Base-by-base conservation (phyloP, 2,797 vertebrate genomes). In the Ambastaia sidthimunki region DNA sequence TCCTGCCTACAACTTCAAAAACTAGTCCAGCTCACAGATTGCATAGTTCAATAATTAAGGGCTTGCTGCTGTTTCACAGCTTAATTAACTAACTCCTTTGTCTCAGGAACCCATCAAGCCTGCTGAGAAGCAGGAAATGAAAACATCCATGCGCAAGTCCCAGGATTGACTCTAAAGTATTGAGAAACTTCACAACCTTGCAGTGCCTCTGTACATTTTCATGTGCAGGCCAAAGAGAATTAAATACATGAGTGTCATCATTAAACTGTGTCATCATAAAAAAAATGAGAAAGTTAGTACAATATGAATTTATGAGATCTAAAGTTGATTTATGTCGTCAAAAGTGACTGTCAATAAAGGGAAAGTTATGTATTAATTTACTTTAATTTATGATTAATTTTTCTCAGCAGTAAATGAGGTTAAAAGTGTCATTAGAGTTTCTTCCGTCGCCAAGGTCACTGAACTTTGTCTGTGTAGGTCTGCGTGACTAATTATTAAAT, bases 61-160 rank as follows among this genome's bases (percentile, higher is more conserved):
- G 25, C 60, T 63, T 72, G 18, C 60, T 41, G 41, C 41, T 66
- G 55, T 68, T 78, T 84, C 31, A 34, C 59, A 47, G 59, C 52
- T 82, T 86, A 80, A 85, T 78, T 77, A 87, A 85, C 28, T 6
- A 18, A 11, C 47, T 34, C 12, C 19, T 60, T 82, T 59, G 54
- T 76, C 44, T 74, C 25, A 11, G 23, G 67, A 74, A 54, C 23
- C 12, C 52, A 44, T 62, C 19, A 34, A 31, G 69, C 28, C 19
- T 16, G 55, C 37, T 48, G 47, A 41, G 25, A 16, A 68, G 50
- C 50, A 41, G 41, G 13, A 31, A 13, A 76, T 15, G 44, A 34
- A 62, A 74, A 16, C 44, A 21, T 63, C 2, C 18, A 37, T 34
- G 15, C 4, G 0, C 2, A 47, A 52, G 28, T 16, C n/a, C 19